Base-by-base conservation (phyloP, 2,888 invertebrate species). In the Sminthurinus aureus region DNA sequence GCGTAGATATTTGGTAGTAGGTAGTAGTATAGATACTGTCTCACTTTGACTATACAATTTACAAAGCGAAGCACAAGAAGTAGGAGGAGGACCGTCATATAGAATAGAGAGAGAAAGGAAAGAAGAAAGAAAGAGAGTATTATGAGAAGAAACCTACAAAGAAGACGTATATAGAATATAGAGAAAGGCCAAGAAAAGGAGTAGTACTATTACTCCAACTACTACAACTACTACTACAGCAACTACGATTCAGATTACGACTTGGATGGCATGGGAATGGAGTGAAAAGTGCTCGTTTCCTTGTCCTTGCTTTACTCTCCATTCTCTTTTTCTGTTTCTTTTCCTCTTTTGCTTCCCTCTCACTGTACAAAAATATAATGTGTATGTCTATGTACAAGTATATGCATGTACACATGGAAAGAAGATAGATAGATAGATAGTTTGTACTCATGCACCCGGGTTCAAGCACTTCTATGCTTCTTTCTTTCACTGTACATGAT, bases 251-350 rank as follows among this genome's bases (percentile, higher is more conserved):
- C 58, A 58, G 58, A 58, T 58, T 58, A 58, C 58, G 58, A 58
- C 58, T 58, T 18, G 58, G 58, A 58, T 58, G 58, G 58, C 58
- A 50, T 66, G 83, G n/a, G 76, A 58, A 73, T 26, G 73, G 71
- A 71, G 78, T 38, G 38, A 77, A 82, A 38, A 82, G 76, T 75
- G 75, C 52, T 52, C 75, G 38, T 75, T 71, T 26, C 71, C 22
- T 58, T 58, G 58, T 58, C 69, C 22, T 24, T 26, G 24, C 71
- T 22, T 22, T n/a, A n/a, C 67, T 67, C 67, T 8, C n/a, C n/a
- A 12, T n/a, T 20, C 6, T 24, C 71, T 18, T 4, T 24, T 22
- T 71, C 20, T 22, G 24, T 24, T n/a, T 52, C 52, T 52, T 13
- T n/a, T 67, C 18, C 67, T 13, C 67, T 67, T 6, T 18, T n/a